Evolutionary conservation across 2,113 vertebrate species (phyloP).

Genomic region (Jaculus jaculus): DNA sequence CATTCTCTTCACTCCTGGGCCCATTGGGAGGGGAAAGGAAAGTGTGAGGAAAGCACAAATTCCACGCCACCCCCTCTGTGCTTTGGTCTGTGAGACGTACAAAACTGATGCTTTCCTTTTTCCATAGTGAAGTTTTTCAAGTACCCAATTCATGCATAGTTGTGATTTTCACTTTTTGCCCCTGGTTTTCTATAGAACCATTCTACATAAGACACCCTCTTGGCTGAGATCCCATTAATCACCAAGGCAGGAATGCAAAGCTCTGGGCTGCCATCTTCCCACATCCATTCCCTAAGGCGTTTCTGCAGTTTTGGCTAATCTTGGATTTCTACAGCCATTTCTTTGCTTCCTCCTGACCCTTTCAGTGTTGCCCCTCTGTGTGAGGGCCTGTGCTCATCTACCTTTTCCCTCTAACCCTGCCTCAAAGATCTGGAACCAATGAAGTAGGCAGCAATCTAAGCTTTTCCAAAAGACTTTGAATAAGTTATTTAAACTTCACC

Average conservation of each 20-base stretch:
- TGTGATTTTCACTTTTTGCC: neutral
- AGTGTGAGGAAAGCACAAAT: neutral
- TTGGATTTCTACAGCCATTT: neutral
- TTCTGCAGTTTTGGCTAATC: neutral
- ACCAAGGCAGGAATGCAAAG: neutral
- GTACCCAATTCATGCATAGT: neutral
- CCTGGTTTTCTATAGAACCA: neutral
- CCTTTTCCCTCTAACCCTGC: accelerated
- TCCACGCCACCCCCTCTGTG: neutral
- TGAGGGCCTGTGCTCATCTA: neutral
- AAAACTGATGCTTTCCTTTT: neutral
- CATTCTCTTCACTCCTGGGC: neutral
- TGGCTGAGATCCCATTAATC: neutral
- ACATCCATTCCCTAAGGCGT: neutral
- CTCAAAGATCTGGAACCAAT: neutral
- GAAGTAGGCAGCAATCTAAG: neutral
- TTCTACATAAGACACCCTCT: neutral
- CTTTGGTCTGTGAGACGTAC: neutral
- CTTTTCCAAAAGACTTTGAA: neutral
- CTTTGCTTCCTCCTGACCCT: neutral
- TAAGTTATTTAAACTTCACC: neutral
- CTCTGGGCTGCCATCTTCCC: neutral
- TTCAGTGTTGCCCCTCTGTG: accelerated
- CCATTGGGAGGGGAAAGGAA: neutral
- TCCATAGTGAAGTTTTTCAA: neutral